Evolutionary conservation across 2,888 invertebrate genomes (phyloP).

Genomic region (Acleris holmiana): DNA sequence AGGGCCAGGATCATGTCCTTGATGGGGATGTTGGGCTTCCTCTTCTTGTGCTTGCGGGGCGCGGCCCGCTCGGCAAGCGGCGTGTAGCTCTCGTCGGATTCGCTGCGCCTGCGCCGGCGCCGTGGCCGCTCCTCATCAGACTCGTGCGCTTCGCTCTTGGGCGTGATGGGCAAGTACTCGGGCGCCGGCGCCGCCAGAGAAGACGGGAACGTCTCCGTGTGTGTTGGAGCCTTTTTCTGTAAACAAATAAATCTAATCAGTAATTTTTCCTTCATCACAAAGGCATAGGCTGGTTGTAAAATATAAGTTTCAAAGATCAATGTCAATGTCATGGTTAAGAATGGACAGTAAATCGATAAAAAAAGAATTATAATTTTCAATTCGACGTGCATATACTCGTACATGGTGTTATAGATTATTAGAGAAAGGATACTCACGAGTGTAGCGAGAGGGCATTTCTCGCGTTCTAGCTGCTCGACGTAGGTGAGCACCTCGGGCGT

Average conservation of each 20-base stretch:
- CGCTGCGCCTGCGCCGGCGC: slow-evolving; percentile 66
- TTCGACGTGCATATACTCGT: too few relatives aligned
- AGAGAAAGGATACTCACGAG: slow-evolving; percentile 54
- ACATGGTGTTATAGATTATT: too few relatives aligned
- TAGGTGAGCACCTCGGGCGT: slow-evolving; percentile 77
- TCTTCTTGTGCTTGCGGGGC: slow-evolving; percentile 63
- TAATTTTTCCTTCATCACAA: too few relatives aligned
- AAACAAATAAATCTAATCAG: slow-evolving; percentile 40
- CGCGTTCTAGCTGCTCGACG: slow-evolving; percentile 76
- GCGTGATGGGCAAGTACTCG: slow-evolving; percentile 71
- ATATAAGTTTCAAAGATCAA: too few relatives aligned
- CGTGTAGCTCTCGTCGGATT: slow-evolving; percentile 75
- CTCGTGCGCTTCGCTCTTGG: slow-evolving; percentile 73
- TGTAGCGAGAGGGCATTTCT: slow-evolving; percentile 56
- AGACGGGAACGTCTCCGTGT: slow-evolving; percentile 19
- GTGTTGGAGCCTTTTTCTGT: slow-evolving; percentile 48
- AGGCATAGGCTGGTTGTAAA: too few relatives aligned
- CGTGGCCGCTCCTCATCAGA: slow-evolving; percentile 64
- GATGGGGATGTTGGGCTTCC: slow-evolving; percentile 70
- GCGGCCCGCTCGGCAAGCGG: slow-evolving; percentile 63
- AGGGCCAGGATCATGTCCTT: slow-evolving; percentile 74
- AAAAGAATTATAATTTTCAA: too few relatives aligned
- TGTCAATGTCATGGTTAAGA: too few relatives aligned
- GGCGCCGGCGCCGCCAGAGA: slow-evolving; percentile 43
- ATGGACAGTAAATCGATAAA: too few relatives aligned